These are phyloP conservation scores for Psittacara wagleri DNA, from an alignment of 2,113 vertebrate genomes.

Conservation along the genomic window DNA sequence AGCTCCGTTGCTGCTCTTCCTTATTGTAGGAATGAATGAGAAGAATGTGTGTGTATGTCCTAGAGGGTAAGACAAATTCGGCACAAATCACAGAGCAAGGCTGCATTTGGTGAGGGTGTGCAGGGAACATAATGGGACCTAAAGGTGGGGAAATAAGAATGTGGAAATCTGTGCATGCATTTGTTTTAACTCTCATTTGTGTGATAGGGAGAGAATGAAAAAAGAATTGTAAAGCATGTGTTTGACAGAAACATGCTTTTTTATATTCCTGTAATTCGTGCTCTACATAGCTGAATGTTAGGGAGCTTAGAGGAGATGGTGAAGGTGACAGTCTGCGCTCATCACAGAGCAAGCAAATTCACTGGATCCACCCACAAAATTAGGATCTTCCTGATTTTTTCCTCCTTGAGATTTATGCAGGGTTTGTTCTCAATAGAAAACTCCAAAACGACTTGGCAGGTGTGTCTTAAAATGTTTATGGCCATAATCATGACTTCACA, in stretches of 20 bases:
- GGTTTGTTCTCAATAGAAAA: slow-evolving; percentile 14
- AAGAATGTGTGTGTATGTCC: no score
- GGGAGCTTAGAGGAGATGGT: not conserved
- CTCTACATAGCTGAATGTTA: not conserved
- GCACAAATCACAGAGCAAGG: not conserved
- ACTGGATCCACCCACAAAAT: not conserved
- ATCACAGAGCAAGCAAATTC: not conserved
- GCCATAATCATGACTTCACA: not conserved
- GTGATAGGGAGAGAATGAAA: not conserved
- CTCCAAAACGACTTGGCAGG: slow-evolving; percentile 43
- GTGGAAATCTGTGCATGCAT: not conserved
- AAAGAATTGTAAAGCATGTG: not conserved
- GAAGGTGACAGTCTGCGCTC: not conserved
- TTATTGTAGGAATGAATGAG: not conserved
- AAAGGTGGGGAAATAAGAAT: not conserved
- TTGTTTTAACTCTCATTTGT: not conserved
- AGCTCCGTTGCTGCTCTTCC: not conserved
- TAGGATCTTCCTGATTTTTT: not conserved
- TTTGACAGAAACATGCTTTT: not conserved
- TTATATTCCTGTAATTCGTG: not conserved
- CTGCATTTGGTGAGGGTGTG: not conserved
- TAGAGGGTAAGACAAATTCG: not conserved
- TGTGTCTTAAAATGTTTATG: slow-evolving; percentile 47
- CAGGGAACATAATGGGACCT: accelerated
- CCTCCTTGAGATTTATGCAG: not conserved